Evolutionary conservation across 2,113 vertebrate species (phyloP).

Genomic region (Sigmodon hispidus): DNA sequence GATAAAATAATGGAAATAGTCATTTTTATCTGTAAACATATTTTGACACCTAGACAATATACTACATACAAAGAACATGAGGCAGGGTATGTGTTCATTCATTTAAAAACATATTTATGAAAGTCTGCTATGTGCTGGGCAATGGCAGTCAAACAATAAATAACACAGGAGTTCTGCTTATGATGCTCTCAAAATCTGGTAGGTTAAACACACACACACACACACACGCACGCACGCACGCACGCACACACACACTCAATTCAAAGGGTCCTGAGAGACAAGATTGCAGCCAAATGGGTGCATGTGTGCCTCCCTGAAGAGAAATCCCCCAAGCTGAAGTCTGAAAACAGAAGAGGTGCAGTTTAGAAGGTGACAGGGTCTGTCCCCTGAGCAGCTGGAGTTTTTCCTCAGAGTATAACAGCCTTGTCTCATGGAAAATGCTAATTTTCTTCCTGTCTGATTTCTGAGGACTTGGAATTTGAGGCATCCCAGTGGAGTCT

Average conservation of each 20-base stretch:
- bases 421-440: constrained; percentile 26
- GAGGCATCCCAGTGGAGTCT: constrained; percentile 4
- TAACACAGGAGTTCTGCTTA: constrained; percentile 9
- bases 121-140: background rate
- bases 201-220: background rate
- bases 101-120: background rate
- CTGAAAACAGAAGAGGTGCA: background rate
- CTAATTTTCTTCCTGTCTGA: constrained; percentile 25
- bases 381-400: background rate
- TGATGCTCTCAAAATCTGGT: background rate
- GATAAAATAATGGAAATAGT: background rate
- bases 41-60: background rate
- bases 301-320: background rate
- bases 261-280: background rate
- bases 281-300: background rate
- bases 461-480: constrained; percentile 66
- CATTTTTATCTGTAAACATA: constrained; percentile 6
- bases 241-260: background rate
- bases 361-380: background rate
- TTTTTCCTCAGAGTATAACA: background rate
- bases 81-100: background rate
- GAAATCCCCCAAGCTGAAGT: background rate
- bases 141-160: background rate
- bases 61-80: background rate
- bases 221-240: background rate